phyloP scores from a whole-genome alignment of 2,797 vertebrate genomes.

The Cygnus olor region DNA sequence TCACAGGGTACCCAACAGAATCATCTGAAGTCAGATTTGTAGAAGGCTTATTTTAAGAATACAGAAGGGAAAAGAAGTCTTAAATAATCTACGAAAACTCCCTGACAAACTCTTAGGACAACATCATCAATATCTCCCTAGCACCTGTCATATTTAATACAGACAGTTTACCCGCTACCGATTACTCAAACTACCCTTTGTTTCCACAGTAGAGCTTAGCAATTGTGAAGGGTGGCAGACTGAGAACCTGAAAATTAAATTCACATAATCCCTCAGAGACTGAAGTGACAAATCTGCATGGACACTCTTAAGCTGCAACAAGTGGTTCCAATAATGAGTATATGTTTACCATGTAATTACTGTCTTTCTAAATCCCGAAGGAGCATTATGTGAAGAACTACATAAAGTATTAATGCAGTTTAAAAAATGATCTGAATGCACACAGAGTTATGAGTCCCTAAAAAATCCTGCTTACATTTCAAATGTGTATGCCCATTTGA shows the following conservation, averaged over 20 bases:
- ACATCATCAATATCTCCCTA: not conserved
- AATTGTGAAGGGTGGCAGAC: not conserved
- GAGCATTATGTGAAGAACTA: constrained; percentile 5
- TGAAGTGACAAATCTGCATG: not conserved
- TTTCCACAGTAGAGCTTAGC: not conserved
- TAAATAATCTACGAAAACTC: not conserved
- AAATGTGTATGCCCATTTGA: not conserved
- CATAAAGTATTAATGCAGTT: not conserved
- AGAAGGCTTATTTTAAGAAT: not conserved
- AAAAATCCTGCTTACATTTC: constrained; percentile 33
- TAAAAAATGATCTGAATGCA: not conserved
- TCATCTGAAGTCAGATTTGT: not conserved
- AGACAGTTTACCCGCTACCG: not conserved
- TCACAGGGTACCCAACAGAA: not conserved
- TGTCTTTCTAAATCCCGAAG: constrained; percentile 27
- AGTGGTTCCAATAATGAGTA: constrained; percentile 30
- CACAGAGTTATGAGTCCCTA: not conserved
- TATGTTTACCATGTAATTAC: constrained; percentile 43
- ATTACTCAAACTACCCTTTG: not conserved
- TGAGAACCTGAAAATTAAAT: not conserved
- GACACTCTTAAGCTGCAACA: constrained; percentile 20
- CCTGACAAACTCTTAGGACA: not conserved
- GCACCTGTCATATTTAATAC: not conserved
- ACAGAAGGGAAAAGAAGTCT: not conserved
- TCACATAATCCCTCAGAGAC: not conserved